A percentile compares a stretch with the other conserved stretches of the same genome.
Conservation (phyloP, 2,888 invertebrate genomes). For the Ophioninae sp. region DNA sequence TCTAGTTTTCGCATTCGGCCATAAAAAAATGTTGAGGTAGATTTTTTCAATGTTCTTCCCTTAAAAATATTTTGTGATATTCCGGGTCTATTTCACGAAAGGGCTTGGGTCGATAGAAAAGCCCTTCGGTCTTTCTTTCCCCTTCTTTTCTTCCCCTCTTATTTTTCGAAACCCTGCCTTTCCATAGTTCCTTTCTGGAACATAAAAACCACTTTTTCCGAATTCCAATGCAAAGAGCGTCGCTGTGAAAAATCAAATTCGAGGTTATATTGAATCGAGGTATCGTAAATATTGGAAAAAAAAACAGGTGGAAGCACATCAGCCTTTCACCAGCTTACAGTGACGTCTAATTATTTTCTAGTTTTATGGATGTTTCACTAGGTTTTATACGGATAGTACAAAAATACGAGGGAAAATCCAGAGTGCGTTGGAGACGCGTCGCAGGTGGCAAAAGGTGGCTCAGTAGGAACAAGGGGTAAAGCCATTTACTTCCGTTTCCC, state of each 20-base stretch:
- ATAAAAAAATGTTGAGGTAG: no score
- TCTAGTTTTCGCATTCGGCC: no score
- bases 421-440: conserved; percentile 50
- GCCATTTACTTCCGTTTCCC: conserved; percentile 47
- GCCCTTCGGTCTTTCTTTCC: no score
- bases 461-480: conserved; percentile 71
- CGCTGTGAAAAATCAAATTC: no score
- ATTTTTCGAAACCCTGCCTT: no score
- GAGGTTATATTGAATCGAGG: not conserved
- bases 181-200: not conserved
- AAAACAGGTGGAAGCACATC: not conserved
- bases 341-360: not conserved
- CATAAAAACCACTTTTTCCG: not conserved
- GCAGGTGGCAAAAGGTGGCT: conserved; percentile 64
- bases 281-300: not conserved
- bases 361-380: not conserved
- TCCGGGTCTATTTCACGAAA: no score
- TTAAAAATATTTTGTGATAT: no score
- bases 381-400: not conserved
- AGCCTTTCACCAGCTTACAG: not conserved
- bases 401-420: conserved; percentile 2
- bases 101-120: no score
- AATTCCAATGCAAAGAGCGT: not conserved
- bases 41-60: no score
- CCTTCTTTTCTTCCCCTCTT: no score